Percentiles rank a stretch among this genome's conserved stretches.
Evolutionary conservation across 1,140 invertebrate genomes (phyloP).

Genomic region (Bombus superbus): DNA sequence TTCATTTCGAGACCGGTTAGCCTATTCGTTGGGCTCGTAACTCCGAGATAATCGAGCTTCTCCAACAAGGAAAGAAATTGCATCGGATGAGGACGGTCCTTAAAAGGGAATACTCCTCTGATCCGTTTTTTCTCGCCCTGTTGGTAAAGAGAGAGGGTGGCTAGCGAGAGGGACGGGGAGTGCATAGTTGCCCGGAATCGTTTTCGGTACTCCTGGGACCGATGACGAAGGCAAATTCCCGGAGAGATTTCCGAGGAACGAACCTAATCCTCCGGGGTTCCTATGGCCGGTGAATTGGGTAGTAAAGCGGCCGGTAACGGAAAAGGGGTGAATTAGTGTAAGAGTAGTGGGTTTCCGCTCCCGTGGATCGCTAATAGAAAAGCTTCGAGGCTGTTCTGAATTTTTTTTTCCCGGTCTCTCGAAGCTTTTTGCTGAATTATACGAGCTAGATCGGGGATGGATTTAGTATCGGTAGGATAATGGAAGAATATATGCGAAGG

Average conservation of each 20-base stretch:
- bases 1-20: constrained; percentile 4
- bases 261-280: constrained; percentile 61
- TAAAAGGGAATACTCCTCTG: constrained; percentile 32
- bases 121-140: constrained; percentile 44
- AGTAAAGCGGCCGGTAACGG: constrained; percentile 66
- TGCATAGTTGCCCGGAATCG: constrained; percentile 53
- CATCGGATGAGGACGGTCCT: background rate
- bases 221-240: constrained; percentile 68
- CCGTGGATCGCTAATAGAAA: constrained; percentile 51
- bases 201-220: constrained; percentile 62
- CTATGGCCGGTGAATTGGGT: constrained; percentile 64
- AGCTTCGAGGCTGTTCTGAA: constrained; percentile 13
- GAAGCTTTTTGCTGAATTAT: constrained; percentile 19
- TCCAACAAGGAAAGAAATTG: constrained; percentile 32
- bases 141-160: background rate
- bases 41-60: constrained; percentile 18
- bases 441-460: background rate
- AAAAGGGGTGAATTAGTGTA: constrained; percentile 68
- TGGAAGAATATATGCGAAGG: background rate
- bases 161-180: background rate
- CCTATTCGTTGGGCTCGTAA: background rate
- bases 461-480: constrained; percentile 4
- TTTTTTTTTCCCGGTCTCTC: background rate
- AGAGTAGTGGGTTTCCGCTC: constrained; percentile 42
- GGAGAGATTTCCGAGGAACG: constrained; percentile 66